Evolutionary conservation across 2,113 vertebrate species (phyloP).

Genomic region (Leptobrachium ailaonicum): DNA sequence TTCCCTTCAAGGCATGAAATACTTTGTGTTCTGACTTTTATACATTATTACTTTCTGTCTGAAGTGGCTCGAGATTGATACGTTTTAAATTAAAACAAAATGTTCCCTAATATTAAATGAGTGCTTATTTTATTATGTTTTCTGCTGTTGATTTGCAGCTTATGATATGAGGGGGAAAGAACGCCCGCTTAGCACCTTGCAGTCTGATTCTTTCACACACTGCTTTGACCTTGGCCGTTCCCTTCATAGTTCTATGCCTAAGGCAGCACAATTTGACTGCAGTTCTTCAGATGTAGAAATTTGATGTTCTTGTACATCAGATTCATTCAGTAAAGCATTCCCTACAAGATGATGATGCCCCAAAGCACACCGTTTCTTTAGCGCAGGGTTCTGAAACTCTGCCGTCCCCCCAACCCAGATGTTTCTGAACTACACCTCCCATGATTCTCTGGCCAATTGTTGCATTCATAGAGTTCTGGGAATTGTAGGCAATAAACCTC

Average conservation of each 20-base stretch:
- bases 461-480: no score
- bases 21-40: slow-evolving; percentile 21
- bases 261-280: background rate
- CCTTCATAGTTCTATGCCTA: background rate
- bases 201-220: background rate
- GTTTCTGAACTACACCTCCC: no score
- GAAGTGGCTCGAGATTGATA: slow-evolving; percentile 24
- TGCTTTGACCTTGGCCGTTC: background rate
- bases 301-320: no score
- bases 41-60: slow-evolving; percentile 19
- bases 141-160: background rate
- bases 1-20: slow-evolving; percentile 23
- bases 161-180: background rate
- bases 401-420: no score
- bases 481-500: no score
- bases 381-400: no score
- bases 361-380: no score
- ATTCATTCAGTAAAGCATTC: no score
- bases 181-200: background rate
- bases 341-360: no score
- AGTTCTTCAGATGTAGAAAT: background rate
- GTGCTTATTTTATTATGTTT: background rate
- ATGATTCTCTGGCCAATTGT: no score
- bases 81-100: slow-evolving; percentile 40
- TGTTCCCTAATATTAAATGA: slow-evolving; percentile 26